Conservation (phyloP, 2,888 invertebrate genomes). For the Pachliopta kotzebuea region DNA sequence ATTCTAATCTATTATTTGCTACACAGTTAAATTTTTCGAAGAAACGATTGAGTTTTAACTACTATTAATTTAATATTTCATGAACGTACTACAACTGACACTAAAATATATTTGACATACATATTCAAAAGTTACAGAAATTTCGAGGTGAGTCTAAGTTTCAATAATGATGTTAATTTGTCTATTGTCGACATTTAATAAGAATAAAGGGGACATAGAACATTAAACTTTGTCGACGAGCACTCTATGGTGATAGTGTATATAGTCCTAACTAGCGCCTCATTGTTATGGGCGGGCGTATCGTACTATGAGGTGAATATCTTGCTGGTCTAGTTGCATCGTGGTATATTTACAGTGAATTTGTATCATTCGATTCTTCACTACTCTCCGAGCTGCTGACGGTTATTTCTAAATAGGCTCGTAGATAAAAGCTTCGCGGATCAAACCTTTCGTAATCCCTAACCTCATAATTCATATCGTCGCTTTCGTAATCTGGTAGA, state of each 20-base stretch:
- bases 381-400: not conserved
- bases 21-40: not conserved
- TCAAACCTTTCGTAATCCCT: not conserved
- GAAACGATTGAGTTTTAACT: not conserved
- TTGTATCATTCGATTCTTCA: conserved; percentile 15
- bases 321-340: too few species aligned
- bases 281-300: too few species aligned
- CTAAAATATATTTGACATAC: too few species aligned
- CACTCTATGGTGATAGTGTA: too few species aligned
- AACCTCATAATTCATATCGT: not conserved
- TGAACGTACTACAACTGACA: not conserved
- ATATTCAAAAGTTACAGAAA: too few species aligned
- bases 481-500: conserved; percentile 5
- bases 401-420: conserved; percentile 1
- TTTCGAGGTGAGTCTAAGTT: not conserved
- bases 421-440: not conserved
- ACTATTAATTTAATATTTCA: not conserved
- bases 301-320: too few species aligned
- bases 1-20: not conserved
- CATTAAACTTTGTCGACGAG: too few species aligned
- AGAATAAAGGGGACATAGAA: not conserved
- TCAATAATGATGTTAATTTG: too few species aligned
- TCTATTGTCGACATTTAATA: not conserved
- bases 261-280: too few species aligned
- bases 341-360: conserved; percentile 1